Evolutionary conservation across 2,888 invertebrate genomes (phyloP), one percentile per base, ranked within the genome.

Genomic region (Drosophila neotestacea): DNA sequence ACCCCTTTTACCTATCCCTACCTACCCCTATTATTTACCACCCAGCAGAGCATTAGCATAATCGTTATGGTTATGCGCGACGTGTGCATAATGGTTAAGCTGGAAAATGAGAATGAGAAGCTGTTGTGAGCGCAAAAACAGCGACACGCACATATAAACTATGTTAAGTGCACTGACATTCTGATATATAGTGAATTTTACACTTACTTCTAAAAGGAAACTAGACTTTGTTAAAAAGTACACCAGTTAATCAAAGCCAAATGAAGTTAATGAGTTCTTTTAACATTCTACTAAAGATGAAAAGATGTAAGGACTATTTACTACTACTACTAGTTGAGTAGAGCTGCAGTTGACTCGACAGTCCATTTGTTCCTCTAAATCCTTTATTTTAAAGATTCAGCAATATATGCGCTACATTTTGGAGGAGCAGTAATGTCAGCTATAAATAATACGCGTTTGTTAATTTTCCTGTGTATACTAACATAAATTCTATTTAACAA

Each of bases 31-130:
- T 44, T 32, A 4, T 30, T 36, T 27, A 11, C 41, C 56, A 46
- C 36, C 61, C 63, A 42, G 0, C 64, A 70, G 72, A 65, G 87
- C 87, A 86, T 86, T 88, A 88, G 81, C 86, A 86, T 86, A 86
- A 86, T 88, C 88, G 86, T 88, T 86, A 88, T 83, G 77, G 88
- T 86, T 88, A 88, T 88, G 81, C 79, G 83, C 77, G 87, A 81
- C 87, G 85, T 88, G 85, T 79, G 79, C 83, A 86, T 86, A 87
- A 88, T 86, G 85, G 72, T 56, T 44, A 54, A 65, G 51, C 46
- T 41, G 13, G 51, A 34, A 41, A 11, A 30, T 7, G 41, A 34
- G 44, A 11, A 30, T 7, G 41, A 38, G 71, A 34, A 42, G 34
- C 32, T 44, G 32, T 36, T 52, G 34, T 36, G 50, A 73, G 63